A percentile compares a stretch with the other conserved stretches of the same genome.
These are phyloP conservation scores for Avahi laniger DNA, from an alignment of 2,797 vertebrate genomes.

Conservation along the genomic window DNA sequence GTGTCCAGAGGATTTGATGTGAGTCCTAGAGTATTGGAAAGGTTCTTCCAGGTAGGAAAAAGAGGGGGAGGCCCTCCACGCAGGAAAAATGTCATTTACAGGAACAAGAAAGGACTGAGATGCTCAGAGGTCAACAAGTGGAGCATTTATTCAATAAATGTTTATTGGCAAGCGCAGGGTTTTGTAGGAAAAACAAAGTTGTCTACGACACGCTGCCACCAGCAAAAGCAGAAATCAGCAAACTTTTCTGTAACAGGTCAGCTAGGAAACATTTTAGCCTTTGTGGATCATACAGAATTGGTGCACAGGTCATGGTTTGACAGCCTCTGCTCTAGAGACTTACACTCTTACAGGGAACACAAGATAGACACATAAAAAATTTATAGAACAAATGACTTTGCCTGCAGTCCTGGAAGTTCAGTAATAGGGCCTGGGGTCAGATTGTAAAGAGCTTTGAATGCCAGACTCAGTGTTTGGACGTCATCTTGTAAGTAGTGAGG, in stretches of 20 bases:
- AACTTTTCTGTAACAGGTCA: neutral
- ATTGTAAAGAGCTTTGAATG: neutral
- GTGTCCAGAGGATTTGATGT: neutral
- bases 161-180: neutral
- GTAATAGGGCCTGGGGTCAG: neutral
- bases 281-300: neutral
- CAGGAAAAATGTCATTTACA: neutral
- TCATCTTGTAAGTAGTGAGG: neutral
- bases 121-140: neutral
- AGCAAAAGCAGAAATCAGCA: neutral
- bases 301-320: neutral
- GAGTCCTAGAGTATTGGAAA: neutral
- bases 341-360: neutral
- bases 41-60: neutral
- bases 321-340: neutral
- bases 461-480: neutral
- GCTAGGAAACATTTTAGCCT: neutral
- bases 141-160: neutral
- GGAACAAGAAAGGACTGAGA: neutral
- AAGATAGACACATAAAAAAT: neutral
- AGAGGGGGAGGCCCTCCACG: neutral
- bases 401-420: neutral
- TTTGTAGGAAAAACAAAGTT: neutral
- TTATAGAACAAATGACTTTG: neutral
- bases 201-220: neutral